A percentile compares a stretch with the other conserved stretches of the same genome.
Evolutionary conservation across 1,140 invertebrate genomes (phyloP).

Genomic region (Bacillus rossius): DNA sequence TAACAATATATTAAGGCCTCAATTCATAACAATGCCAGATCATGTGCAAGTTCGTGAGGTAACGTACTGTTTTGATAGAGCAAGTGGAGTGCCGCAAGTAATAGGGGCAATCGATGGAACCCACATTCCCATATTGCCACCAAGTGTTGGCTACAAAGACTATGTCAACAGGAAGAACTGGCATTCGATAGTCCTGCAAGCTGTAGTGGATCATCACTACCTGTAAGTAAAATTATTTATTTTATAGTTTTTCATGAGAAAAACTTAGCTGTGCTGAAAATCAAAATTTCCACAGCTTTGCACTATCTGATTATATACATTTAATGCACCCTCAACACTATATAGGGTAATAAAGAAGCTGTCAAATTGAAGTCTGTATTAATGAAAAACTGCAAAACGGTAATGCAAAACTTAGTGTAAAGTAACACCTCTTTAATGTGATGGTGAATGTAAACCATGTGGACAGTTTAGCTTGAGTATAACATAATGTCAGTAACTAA

Average conservation of each 20-base stretch:
- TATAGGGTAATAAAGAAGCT: too few species aligned
- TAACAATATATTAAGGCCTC: neutral
- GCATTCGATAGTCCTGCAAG: conserved; percentile 1
- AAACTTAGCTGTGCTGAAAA: neutral
- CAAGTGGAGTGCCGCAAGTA: neutral
- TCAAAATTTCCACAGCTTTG: too few species aligned
- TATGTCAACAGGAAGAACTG: neutral
- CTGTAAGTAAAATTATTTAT: neutral
- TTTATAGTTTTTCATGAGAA: neutral
- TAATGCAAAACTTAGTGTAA: too few species aligned
- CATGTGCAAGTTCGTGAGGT: neutral
- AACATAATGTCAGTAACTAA: too few species aligned
- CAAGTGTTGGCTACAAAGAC: neutral
- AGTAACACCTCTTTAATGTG: too few species aligned
- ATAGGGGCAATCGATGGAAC: neutral
- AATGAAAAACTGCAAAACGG: too few species aligned
- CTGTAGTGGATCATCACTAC: neutral
- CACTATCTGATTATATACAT: too few species aligned
- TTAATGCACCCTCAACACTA: too few species aligned
- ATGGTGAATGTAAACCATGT: too few species aligned
- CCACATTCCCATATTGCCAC: conserved; percentile 1
- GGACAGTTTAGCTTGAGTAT: too few species aligned
- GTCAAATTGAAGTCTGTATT: too few species aligned
- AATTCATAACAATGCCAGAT: neutral
- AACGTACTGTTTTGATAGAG: neutral